Evolutionary conservation across 2,888 invertebrate species (phyloP).

Genomic region (Leptinotarsa rubiginosa): DNA sequence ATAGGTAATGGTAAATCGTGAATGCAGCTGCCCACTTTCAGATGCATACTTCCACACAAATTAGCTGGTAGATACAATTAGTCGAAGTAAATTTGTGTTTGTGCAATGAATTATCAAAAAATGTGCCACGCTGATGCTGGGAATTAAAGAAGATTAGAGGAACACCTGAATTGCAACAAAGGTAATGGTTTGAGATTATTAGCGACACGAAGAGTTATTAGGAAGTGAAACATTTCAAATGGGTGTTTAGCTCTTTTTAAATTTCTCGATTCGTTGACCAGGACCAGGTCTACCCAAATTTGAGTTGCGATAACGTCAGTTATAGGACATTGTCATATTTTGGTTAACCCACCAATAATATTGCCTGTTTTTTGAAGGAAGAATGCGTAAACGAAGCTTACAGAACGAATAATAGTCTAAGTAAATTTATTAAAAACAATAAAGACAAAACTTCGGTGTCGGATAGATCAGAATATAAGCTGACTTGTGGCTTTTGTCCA

Average conservation of each 20-base stretch:
- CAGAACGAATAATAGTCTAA: too few species aligned
- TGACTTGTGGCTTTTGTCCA: too few species aligned
- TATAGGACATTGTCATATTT: too few species aligned
- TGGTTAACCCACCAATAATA: too few species aligned
- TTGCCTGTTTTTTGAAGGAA: too few species aligned
- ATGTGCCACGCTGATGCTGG: neutral
- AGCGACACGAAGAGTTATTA: conserved; percentile 7
- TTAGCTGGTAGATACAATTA: conserved; percentile 20
- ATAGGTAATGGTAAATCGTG: too few species aligned
- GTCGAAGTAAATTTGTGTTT: conserved; percentile 18
- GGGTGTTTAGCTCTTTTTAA: neutral
- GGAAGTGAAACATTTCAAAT: neutral
- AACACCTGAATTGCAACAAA: conserved; percentile 8
- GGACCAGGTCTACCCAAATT: too few species aligned
- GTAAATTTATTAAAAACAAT: too few species aligned
- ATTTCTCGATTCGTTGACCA: neutral
- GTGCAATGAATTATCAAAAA: conserved; percentile 8
- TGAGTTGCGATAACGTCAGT: too few species aligned
- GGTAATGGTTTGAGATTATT: neutral
- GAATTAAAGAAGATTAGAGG: conserved; percentile 2
- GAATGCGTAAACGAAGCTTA: too few species aligned
- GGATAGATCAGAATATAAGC: too few species aligned
- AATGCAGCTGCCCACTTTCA: conserved; percentile 10
- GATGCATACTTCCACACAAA: conserved; percentile 6
- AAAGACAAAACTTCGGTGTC: too few species aligned